Evolutionary conservation across 2,113 vertebrate species (phyloP).

Genomic region (Oreocharis arfaki): DNA sequence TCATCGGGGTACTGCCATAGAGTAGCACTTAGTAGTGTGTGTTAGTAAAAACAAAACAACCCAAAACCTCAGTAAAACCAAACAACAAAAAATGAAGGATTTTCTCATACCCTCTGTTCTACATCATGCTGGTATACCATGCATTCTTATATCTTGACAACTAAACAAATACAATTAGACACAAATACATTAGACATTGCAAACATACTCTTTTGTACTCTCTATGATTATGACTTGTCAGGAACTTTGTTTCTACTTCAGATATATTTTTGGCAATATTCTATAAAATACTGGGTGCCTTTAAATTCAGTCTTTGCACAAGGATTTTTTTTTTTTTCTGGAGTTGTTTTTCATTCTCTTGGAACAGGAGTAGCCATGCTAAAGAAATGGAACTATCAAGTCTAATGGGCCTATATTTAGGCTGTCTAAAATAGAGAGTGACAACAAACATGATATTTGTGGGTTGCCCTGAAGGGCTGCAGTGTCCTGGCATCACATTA

Average conservation of each 20-base stretch:
- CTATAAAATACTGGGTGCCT: neutral
- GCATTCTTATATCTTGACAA: neutral
- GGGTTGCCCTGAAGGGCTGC: neutral
- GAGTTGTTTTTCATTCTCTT: neutral
- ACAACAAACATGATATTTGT: constrained; percentile 24
- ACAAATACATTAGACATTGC: neutral
- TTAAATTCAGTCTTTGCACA: neutral
- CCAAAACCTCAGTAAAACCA: neutral
- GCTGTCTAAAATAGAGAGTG: constrained; percentile 25
- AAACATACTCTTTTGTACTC: neutral
- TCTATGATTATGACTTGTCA: neutral
- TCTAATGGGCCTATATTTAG: constrained; percentile 45
- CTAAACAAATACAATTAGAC: neutral
- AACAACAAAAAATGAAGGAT: neutral
- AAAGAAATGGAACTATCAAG: neutral
- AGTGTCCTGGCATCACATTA: neutral
- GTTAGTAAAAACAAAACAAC: neutral
- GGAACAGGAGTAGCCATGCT: neutral
- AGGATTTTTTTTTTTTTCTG: neutral
- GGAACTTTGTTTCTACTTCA: neutral
- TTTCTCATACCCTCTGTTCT: neutral
- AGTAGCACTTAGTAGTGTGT: neutral
- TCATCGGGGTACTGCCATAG: neutral
- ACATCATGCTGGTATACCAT: neutral
- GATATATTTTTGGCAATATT: neutral